A percentile compares a stretch with the other conserved stretches of the same genome.
Conservation (phyloP, 2,888 invertebrate species). For the Syrista parreyssii region DNA sequence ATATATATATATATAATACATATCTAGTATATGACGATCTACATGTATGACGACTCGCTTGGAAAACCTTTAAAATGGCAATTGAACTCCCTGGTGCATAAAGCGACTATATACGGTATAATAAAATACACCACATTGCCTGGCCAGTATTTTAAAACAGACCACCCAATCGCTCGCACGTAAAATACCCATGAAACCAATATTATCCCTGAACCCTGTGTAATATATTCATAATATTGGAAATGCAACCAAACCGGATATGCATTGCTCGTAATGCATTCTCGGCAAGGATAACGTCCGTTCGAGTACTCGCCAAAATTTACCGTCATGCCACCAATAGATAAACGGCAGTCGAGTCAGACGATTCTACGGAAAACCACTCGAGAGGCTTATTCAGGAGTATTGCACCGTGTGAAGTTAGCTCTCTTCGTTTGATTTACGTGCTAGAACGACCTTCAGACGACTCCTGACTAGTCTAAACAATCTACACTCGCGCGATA, state of each 20-base stretch:
- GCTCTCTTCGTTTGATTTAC: not conserved
- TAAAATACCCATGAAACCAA: not conserved
- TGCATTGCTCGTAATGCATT: not conserved
- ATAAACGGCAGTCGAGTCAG: not conserved
- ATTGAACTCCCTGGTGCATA: not conserved
- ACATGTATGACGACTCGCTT: not conserved
- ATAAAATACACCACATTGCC: conserved; percentile 3
- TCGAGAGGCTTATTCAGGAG: not conserved
- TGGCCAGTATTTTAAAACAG: not conserved
- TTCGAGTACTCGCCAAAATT: not conserved
- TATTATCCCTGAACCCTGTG: not conserved
- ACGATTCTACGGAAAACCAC: not conserved
- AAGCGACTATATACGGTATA: not conserved
- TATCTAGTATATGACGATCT: not conserved
- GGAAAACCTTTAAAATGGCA: not conserved
- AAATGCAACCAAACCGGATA: not conserved
- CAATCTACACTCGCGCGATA: not conserved
- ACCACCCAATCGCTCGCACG: not conserved
- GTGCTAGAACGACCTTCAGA: not conserved
- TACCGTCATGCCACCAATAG: not conserved
- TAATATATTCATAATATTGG: conserved; percentile 3
- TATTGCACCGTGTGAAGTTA: not conserved
- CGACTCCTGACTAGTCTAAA: no score
- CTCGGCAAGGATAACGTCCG: not conserved
- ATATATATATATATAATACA: not conserved